These are phyloP conservation scores for Drosophila ustulata DNA, from an alignment of 2,888 invertebrate genomes.

Conservation along the genomic window DNA sequence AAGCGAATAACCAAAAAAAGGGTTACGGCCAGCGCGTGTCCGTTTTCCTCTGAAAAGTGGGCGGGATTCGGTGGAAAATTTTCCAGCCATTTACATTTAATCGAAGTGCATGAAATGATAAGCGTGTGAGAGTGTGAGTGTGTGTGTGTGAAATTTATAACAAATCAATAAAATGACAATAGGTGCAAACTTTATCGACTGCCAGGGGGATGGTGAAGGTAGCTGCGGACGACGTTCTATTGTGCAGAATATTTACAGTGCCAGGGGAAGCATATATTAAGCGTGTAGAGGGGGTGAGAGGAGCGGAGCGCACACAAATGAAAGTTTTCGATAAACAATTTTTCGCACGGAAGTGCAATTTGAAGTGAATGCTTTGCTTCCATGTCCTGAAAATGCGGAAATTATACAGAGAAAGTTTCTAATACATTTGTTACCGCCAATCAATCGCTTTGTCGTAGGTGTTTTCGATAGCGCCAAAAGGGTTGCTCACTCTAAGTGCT, in stretches of 20 bases:
- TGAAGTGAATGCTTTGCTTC: slow-evolving; percentile 67
- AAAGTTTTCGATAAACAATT: slow-evolving; percentile 79
- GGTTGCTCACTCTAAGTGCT: background rate
- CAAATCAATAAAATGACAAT: slow-evolving; percentile 79
- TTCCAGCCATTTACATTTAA: slow-evolving; percentile 77
- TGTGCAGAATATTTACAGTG: slow-evolving; percentile 48
- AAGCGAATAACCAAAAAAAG: slow-evolving; percentile 52
- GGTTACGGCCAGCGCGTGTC: slow-evolving; percentile 59
- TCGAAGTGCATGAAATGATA: slow-evolving; percentile 68
- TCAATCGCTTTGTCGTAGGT: slow-evolving; percentile 59
- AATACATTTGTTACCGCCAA: slow-evolving; percentile 78
- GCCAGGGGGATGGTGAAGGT: slow-evolving; percentile 6
- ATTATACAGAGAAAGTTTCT: slow-evolving; percentile 75
- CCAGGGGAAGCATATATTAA: background rate
- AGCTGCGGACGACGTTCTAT: slow-evolving; percentile 62
- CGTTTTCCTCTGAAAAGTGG: slow-evolving; percentile 40
- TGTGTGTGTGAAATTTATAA: slow-evolving; percentile 71
- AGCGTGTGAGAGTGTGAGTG: slow-evolving; percentile 52
- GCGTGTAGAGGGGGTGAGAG: background rate
- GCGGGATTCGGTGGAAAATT: slow-evolving; percentile 57
- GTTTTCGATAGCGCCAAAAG: slow-evolving; percentile 21
- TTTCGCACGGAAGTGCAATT: slow-evolving; percentile 81
- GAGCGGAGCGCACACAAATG: slow-evolving; percentile 22
- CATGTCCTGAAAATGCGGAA: slow-evolving; percentile 71
- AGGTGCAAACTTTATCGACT: slow-evolving; percentile 76